Evolutionary conservation across 1,140 invertebrate genomes (phyloP), one percentile per base, ranked within the genome.

Genomic region (Drosophila punjabiensis): DNA sequence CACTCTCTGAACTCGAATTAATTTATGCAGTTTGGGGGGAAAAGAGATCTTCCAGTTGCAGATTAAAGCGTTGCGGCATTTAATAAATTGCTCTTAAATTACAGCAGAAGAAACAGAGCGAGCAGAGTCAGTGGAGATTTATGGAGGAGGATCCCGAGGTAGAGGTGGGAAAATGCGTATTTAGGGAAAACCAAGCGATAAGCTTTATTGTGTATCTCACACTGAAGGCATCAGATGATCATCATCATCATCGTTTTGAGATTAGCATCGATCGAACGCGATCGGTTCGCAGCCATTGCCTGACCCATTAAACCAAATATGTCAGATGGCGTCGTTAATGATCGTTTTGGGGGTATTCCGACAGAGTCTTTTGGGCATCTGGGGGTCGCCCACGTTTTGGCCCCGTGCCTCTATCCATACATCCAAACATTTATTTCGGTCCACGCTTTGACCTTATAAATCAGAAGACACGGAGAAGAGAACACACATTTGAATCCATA

Each of bases 21-120:
- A 89, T 89, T 89, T 90, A 89, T 90, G 79, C 82, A 90, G 86
- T 82, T 82, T 82, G 62, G 63, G 69, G 63, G 53, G 32, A 37
- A 24, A n/a, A 28, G 58, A 70, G 78, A 79, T 86, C 68, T 80
- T 79, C 71, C 70, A 74, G 53, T 73, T 73, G 79, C 85, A 86
- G 86, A 86, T 90, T 82, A 89, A 82, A 70, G 66, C 71, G 55
- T 64, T 61, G 68, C 64, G 65, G 85, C 82, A 80, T 89, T 89
- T 90, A 86, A 89, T 89, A 89, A 89, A 89, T 89, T 90, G 87
- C 71, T 77, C 59, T 58, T 79, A 89, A 89, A 90, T 86, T 89
- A 82, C 70, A 76, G 52, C 73, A 81, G 73, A 79, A 35, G 64
- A 61, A 70, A 28, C 37, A 18, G 52, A 52, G 28, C 45, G 35